Conservation (phyloP, 64 coral and sea anemone species). For the Acropora yongei region DNA sequence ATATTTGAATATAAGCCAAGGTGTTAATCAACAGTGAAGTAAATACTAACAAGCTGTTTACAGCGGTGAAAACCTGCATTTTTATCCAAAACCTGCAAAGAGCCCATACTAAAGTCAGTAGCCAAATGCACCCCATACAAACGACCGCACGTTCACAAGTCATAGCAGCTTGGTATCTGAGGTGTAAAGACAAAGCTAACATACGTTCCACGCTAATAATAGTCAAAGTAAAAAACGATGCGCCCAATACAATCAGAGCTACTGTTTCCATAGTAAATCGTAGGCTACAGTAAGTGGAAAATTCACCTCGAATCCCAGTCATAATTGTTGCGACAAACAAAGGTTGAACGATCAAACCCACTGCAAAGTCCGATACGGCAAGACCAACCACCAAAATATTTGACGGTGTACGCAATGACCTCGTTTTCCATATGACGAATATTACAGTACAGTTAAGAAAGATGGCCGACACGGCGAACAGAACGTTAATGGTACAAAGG, state of each 20-base stretch:
- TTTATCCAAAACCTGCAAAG: constrained; percentile 25
- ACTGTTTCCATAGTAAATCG: constrained; percentile 36
- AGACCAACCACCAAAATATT: constrained; percentile 44
- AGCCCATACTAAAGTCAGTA: constrained; percentile 25
- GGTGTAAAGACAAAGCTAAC: constrained; percentile 44
- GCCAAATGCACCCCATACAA: constrained; percentile 13
- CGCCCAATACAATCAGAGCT: constrained; percentile 10
- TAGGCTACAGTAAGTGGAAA: constrained; percentile 27
- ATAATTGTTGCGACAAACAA: constrained; percentile 33
- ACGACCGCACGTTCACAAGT: constrained; percentile 18
- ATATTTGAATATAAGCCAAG: constrained; percentile 61
- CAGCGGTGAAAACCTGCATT: background rate
- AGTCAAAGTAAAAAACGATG: constrained; percentile 55
- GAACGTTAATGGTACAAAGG: constrained; percentile 28
- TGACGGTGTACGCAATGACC: constrained; percentile 54
- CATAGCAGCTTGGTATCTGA: constrained; percentile 40
- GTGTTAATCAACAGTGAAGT: constrained; percentile 7
- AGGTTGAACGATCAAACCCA: constrained; percentile 44
- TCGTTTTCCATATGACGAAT: constrained; percentile 39
- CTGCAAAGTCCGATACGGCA: constrained; percentile 47
- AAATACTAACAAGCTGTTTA: constrained; percentile 11
- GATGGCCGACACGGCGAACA: constrained; percentile 15
- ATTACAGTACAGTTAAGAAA: constrained; percentile 20
- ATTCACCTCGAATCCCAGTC: background rate
- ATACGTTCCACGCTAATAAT: constrained; percentile 49